Evolutionary conservation across 2,113 vertebrate species (phyloP).

Genomic region (Pterophyllum scalare): DNA sequence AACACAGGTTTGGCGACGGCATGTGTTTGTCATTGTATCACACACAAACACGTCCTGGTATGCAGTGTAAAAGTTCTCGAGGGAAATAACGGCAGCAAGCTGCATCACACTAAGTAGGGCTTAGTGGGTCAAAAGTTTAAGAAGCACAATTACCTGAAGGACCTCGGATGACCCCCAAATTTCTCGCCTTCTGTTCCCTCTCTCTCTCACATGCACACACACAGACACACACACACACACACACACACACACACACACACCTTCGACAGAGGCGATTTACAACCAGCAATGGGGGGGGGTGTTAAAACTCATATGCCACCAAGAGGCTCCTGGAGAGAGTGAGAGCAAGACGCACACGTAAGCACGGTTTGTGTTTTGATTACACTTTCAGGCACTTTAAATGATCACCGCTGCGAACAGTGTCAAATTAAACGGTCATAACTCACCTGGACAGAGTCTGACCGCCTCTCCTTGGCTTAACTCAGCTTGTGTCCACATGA

Average conservation of each 20-base stretch:
- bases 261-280: slow-evolving; percentile 71
- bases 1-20: slow-evolving; percentile 38
- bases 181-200: slow-evolving; percentile 74
- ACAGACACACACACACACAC: slow-evolving; percentile 31
- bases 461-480: slow-evolving; percentile 34
- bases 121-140: slow-evolving; percentile 82
- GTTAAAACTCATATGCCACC: slow-evolving; percentile 57
- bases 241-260: slow-evolving; percentile 25
- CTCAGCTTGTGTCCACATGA: slow-evolving; percentile 45
- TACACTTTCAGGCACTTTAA: slow-evolving; percentile 63
- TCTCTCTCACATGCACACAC: neutral
- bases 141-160: slow-evolving; percentile 79
- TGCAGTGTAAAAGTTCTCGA: slow-evolving; percentile 59
- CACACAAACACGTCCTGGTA: slow-evolving; percentile 49
- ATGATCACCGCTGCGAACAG: slow-evolving; percentile 46
- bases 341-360: slow-evolving; percentile 8
- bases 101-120: slow-evolving; percentile 65
- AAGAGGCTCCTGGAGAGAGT: slow-evolving; percentile 47
- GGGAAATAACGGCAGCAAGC: slow-evolving; percentile 72
- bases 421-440: slow-evolving; percentile 63
- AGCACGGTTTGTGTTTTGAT: slow-evolving; percentile 59
- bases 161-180: slow-evolving; percentile 72
- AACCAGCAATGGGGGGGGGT: slow-evolving; percentile 57
- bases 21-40: slow-evolving; percentile 44
- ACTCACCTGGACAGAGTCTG: slow-evolving; percentile 57